Conservation (phyloP, 2,888 invertebrate species). For the Folsomia manolachei region DNA sequence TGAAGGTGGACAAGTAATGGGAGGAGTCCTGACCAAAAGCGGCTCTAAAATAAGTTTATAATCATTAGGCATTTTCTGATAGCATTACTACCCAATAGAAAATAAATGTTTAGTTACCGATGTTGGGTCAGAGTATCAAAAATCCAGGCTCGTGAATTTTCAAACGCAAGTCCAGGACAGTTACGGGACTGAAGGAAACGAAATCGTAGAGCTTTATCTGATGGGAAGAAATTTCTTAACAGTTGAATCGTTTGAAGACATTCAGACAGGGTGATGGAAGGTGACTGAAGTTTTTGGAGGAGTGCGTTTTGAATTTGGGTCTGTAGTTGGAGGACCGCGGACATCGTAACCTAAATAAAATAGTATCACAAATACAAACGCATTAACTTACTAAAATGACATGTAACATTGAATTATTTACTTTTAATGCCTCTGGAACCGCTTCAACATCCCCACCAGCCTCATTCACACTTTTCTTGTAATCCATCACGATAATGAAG, state of each 20-base stretch:
- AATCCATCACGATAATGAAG: conserved; percentile 46
- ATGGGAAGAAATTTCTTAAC: conserved; percentile 47
- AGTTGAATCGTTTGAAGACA: conserved; percentile 48
- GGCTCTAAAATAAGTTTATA: too few relatives aligned
- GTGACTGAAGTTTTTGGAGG: conserved; percentile 44
- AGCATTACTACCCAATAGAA: too few relatives aligned
- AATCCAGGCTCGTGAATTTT: conserved; percentile 47
- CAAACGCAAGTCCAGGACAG: conserved; percentile 44
- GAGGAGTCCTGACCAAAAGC: conserved; percentile 49
- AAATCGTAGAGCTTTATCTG: conserved; percentile 46
- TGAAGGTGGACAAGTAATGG: conserved; percentile 48
- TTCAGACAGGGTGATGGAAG: conserved; percentile 46
- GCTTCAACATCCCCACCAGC: conserved; percentile 25
- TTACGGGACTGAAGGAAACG: conserved; percentile 46
- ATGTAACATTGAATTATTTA: too few relatives aligned
- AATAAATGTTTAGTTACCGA: too few relatives aligned
- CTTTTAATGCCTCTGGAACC: conserved; percentile 25
- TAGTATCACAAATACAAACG: neutral
- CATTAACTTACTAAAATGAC: neutral
- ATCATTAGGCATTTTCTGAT: too few relatives aligned
- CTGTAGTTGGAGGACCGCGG: conserved; percentile 44
- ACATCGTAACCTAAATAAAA: conserved; percentile 38
- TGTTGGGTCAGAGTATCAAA: conserved; percentile 49
- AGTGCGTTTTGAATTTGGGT: conserved; percentile 47
- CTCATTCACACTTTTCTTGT: conserved; percentile 35